These are phyloP conservation scores for Phoeniculus purpureus DNA, from an alignment of 2,797 vertebrate genomes.

Conservation along the genomic window DNA sequence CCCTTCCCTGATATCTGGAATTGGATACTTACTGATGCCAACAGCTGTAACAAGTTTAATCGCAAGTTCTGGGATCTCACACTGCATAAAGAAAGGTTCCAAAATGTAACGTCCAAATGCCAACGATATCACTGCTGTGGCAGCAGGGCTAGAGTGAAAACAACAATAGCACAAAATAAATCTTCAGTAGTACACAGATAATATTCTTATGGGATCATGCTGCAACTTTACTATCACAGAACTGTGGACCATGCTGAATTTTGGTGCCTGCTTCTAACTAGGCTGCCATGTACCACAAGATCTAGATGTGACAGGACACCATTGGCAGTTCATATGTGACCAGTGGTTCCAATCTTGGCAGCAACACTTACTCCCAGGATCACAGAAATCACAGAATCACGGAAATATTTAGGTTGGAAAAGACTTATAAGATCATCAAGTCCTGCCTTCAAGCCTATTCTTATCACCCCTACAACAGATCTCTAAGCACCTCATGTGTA, in stretches of 20 bases:
- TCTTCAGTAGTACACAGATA: not conserved
- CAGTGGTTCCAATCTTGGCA: not conserved
- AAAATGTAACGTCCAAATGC: slow-evolving; percentile 95
- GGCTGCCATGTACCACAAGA: not conserved
- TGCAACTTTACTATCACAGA: not conserved
- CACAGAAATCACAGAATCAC: too few species aligned
- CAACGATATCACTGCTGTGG: slow-evolving; percentile 90
- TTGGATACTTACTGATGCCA: slow-evolving; percentile 87
- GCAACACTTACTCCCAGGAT: not conserved
- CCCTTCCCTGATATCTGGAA: not conserved
- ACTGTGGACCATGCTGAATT: not conserved
- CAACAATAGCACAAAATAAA: not conserved
- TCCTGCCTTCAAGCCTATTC: too few species aligned
- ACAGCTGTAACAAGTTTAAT: slow-evolving; percentile 90
- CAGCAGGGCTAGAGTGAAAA: slow-evolving; percentile 85
- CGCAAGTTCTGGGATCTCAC: slow-evolving; percentile 87
- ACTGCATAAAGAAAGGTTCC: slow-evolving; percentile 95
- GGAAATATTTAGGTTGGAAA: too few species aligned
- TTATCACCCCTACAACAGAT: too few species aligned
- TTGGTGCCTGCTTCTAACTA: not conserved
- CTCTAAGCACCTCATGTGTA: too few species aligned
- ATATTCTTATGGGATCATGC: not conserved
- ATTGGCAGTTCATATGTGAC: not conserved
- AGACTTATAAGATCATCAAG: too few species aligned
- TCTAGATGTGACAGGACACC: not conserved